Base-by-base conservation (phyloP, 2,113 vertebrate genomes). In the Calonectris borealis region DNA sequence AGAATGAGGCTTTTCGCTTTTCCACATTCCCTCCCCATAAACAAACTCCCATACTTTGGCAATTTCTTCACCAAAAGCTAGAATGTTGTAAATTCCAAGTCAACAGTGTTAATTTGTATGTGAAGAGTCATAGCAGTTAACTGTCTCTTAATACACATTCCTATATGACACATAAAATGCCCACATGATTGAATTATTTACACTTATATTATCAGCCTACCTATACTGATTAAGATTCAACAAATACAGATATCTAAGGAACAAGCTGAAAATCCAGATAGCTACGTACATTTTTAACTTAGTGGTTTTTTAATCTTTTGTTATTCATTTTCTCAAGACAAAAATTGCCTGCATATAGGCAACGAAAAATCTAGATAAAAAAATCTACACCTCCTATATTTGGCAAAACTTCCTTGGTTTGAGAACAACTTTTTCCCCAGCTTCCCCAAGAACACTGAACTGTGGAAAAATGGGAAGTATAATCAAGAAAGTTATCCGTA, bases 311-410 rank as follows among this genome's bases (percentile, higher is more conserved):
- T 7, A 0, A 40, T 32, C 8, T 88, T 84, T 40, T 54, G 12
- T 70, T 84, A 61, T 79, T 85, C 5, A 10, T 36, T 55, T 83
- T 58, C 38, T 87, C 38, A 83, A 69, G 26, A 69, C 8, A 86
- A 82, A 54, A 83, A 18, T 7, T 48, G 22, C 18, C 70, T 73
- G 24, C 10, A 44, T 40, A 68, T 2, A 68, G 11, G 24, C 38
- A 58, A 69, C 3, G 7, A 60, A 85, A 86, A 72, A 13, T 11
- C 7, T 57, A 66, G 19, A 58, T 26, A 8, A 73, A 73, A 83
- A 69, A 18, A 0, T 5, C 25, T 34, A 1, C 2, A 15, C 21
- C 22, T 62, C 32, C 51, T 68, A 0, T 21, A 84, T 49, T 11
- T 48, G 16, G 13, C n/a, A 89, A 79, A 84, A 46, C 4, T 48